Evolutionary conservation across 2,113 vertebrate species (phyloP).

Genomic region (Ameiurus melas): DNA sequence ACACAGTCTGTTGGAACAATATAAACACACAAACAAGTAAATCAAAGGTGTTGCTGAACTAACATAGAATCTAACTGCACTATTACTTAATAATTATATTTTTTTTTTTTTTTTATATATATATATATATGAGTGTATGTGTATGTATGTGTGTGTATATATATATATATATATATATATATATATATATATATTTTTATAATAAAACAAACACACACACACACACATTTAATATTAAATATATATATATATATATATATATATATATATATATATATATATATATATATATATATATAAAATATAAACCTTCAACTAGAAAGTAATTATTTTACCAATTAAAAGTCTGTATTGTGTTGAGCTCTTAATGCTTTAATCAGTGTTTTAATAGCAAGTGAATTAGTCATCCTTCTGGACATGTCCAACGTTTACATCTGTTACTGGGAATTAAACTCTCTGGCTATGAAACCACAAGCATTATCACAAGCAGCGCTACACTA

Average conservation of each 20-base stretch:
- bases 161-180: no score
- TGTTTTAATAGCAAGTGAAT: background rate
- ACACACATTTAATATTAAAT: no score
- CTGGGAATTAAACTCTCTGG: background rate
- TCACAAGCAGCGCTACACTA: background rate
- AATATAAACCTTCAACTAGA: background rate
- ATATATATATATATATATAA: background rate
- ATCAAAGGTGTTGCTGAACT: background rate
- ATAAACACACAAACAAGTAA: background rate
- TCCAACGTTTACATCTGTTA: conserved; percentile 1
- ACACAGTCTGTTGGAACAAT: background rate
- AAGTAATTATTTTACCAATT: background rate
- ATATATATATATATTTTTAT: no score
- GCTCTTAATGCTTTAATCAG: background rate
- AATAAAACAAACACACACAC: no score
- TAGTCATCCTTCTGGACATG: background rate
- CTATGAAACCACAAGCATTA: background rate
- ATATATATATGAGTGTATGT: no score
- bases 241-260: background rate
- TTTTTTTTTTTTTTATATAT: background rate
- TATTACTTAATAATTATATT: background rate
- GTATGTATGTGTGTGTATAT: no score
- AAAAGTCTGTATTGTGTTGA: background rate
- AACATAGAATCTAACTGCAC: background rate
- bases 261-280: no score